Percentiles rank a stretch among this genome's conserved stretches.
Conservation (phyloP, 2,113 vertebrate genomes). For the Ceratotherium simum region DNA sequence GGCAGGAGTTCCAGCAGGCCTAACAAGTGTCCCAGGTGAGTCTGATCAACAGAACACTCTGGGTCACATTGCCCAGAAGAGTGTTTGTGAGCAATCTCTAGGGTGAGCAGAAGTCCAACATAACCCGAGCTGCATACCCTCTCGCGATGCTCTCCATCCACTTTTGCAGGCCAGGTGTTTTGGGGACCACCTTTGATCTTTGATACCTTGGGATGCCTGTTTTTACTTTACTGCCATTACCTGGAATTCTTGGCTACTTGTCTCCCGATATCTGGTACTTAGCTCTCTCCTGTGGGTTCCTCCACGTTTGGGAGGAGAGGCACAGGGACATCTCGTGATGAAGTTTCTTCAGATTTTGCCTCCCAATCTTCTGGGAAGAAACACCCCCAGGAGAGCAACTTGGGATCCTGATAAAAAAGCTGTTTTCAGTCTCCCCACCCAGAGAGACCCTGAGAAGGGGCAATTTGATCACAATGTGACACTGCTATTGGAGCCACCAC, state of each 20-base stretch:
- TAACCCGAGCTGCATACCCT: neutral
- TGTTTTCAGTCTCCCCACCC: neutral
- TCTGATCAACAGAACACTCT: neutral
- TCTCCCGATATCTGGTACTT: neutral
- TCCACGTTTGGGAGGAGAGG: neutral
- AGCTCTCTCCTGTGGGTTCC: neutral
- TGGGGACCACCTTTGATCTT: neutral
- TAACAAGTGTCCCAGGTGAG: neutral
- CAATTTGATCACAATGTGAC: neutral
- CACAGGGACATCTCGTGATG: neutral
- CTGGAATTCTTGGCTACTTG: neutral
- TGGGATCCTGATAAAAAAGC: neutral
- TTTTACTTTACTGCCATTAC: neutral
- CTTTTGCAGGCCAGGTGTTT: neutral
- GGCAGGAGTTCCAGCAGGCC: too few relatives aligned
- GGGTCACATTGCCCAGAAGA: neutral
- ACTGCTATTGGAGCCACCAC: neutral
- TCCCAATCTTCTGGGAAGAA: neutral
- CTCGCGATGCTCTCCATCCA: fast-evolving
- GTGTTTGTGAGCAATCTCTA: neutral
- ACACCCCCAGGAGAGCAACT: neutral
- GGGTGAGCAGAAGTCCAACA: neutral
- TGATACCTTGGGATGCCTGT: too few relatives aligned
- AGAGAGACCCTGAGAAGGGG: neutral
- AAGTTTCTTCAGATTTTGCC: neutral